Conservation (phyloP, 2,888 invertebrate genomes). For the Teinopalpus imperialis region DNA sequence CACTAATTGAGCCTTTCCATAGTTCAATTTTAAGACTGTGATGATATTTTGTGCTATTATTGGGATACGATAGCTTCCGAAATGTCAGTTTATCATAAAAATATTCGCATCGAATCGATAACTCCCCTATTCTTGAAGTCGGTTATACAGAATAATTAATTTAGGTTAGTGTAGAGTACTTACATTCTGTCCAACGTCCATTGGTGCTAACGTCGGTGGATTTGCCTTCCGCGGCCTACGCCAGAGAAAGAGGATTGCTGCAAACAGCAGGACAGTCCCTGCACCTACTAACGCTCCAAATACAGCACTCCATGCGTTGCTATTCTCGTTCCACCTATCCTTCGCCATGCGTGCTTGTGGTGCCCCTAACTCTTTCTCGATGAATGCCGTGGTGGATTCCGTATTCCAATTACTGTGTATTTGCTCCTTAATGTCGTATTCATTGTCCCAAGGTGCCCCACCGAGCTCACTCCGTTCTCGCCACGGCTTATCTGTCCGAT, state of each 20-base stretch:
- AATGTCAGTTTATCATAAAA: too few relatives aligned
- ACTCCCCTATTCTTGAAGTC: too few relatives aligned
- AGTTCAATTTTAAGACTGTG: too few relatives aligned
- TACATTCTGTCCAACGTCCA: conserved; percentile 66
- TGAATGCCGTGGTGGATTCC: conserved; percentile 26
- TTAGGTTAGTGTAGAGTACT: too few relatives aligned
- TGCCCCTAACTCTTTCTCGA: conserved; percentile 22
- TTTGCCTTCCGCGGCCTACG: conserved; percentile 54
- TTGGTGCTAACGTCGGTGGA: conserved; percentile 57
- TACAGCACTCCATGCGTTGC: conserved; percentile 63
- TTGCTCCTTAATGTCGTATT: conserved; percentile 34
- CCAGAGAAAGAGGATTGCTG: conserved; percentile 58
- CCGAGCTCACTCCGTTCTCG: conserved; percentile 49
- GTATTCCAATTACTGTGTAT: conserved; percentile 35
- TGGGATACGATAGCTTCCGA: too few relatives aligned
- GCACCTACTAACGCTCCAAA: conserved; percentile 67
- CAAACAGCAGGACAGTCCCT: conserved; percentile 60
- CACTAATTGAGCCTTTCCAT: too few relatives aligned
- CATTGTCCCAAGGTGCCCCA: conserved; percentile 52
- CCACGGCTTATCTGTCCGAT: conserved; percentile 75
- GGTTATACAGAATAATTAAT: too few relatives aligned
- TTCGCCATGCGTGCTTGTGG: conserved; percentile 47
- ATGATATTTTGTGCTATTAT: too few relatives aligned
- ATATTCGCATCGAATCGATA: too few relatives aligned
- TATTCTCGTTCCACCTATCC: conserved; percentile 39